phyloP scores from a whole-genome alignment of 2,888 invertebrate genomes.

The Apocheima hispidaria region DNA sequence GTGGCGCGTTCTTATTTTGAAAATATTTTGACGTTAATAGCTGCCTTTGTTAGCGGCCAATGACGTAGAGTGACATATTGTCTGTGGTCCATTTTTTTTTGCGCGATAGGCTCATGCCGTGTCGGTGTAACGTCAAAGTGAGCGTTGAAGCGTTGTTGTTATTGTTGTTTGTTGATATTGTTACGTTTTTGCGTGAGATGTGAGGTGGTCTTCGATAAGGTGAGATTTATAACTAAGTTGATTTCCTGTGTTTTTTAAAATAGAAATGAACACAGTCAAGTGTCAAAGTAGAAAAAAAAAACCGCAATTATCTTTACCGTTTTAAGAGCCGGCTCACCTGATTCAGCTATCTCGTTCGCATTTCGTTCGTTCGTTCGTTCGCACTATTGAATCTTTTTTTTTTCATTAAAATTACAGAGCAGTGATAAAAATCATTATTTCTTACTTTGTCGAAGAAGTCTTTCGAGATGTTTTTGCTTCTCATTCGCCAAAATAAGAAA shows the following conservation, averaged over 20 bases:
- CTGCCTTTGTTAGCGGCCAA: conserved; percentile 63
- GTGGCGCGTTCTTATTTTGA: conserved; percentile 77
- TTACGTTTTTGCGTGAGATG: conserved; percentile 30
- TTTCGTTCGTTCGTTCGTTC: too few species aligned
- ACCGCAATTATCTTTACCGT: neutral
- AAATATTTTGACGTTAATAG: conserved; percentile 85
- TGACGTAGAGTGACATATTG: conserved; percentile 70
- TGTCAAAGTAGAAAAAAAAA: neutral
- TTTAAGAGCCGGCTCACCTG: too few species aligned
- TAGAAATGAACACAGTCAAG: neutral
- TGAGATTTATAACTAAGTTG: conserved; percentile 26
- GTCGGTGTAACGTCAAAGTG: conserved; percentile 37
- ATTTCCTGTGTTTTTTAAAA: conserved; percentile 6
- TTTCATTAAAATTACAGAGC: too few species aligned
- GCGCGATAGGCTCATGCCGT: conserved; percentile 24
- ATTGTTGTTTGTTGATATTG: conserved; percentile 36
- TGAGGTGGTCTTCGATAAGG: conserved; percentile 41
- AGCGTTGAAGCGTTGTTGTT: conserved; percentile 39
- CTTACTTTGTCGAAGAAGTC: too few species aligned
- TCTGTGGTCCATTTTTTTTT: conserved; percentile 47
- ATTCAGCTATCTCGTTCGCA: too few species aligned
- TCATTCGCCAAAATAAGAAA: too few species aligned
- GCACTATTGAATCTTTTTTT: too few species aligned
- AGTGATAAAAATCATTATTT: too few species aligned
- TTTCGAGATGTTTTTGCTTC: too few species aligned